A percentile compares a stretch with the other conserved stretches of the same genome.
Evolutionary conservation across 1,140 invertebrate species (phyloP).

Genomic region (Drosophila santomea): DNA sequence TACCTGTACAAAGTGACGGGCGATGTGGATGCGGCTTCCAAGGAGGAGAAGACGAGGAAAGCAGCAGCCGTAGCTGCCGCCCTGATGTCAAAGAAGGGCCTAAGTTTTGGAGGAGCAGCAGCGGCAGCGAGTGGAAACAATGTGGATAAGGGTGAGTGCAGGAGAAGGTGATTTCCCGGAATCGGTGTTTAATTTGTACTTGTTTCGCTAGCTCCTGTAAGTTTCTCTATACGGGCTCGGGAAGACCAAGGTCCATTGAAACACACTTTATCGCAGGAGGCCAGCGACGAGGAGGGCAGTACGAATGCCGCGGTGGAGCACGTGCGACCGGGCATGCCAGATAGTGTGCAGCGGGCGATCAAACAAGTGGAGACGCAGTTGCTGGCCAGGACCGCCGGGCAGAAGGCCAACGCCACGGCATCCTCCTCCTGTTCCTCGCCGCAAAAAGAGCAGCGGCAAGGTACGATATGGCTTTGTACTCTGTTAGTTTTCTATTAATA

Average conservation of each 20-base stretch:
- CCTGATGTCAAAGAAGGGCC: conserved; percentile 74
- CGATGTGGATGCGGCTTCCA: conserved; percentile 76
- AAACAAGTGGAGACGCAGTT: conserved; percentile 78
- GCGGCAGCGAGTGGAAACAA: conserved; percentile 13
- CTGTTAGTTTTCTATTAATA: not conserved
- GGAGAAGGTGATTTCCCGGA: rapidly evolving
- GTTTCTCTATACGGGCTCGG: conserved; percentile 92
- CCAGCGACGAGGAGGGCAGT: conserved; percentile 87
- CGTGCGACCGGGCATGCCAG: conserved; percentile 57
- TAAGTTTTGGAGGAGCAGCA: conserved; percentile 41
- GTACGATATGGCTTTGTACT: conserved; percentile 17
- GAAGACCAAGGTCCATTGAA: conserved; percentile 90
- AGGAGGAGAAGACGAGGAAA: conserved; percentile 76
- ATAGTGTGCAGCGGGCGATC: conserved; percentile 79
- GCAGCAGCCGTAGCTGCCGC: conserved; percentile 69
- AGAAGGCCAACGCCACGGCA: conserved; percentile 13
- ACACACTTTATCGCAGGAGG: conserved; percentile 90
- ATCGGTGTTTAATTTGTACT: not conserved
- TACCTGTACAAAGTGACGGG: conserved; percentile 88
- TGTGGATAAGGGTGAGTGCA: conserved; percentile 35
- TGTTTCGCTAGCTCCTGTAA: conserved; percentile 87
- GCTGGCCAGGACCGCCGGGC: conserved; percentile 56
- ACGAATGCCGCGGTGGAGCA: conserved; percentile 65
- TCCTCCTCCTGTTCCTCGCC: conserved; percentile 17
- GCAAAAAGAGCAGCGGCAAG: conserved; percentile 72